Conservation (phyloP, 2,113 vertebrate genomes). For the Heptranchias perlo region DNA sequence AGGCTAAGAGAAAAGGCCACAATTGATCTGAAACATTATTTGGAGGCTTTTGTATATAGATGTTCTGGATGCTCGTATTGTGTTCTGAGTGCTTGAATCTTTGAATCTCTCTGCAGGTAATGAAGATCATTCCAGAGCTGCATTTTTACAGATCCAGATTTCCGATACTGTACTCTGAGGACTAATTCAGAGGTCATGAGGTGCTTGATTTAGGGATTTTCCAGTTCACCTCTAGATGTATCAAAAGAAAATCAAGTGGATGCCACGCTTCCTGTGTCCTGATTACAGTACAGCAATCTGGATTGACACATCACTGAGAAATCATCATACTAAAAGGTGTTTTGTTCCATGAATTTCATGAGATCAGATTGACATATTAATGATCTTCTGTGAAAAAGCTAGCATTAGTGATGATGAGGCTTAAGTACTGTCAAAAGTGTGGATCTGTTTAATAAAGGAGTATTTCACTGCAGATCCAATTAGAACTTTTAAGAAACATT, state of each 20-base stretch:
- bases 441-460: neutral
- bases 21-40: neutral
- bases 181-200: too few species aligned
- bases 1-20: neutral
- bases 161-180: neutral
- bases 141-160: neutral
- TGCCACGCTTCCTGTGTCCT: neutral
- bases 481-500: neutral
- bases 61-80: neutral
- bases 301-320: neutral
- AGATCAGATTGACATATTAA: slow-evolving; percentile 13
- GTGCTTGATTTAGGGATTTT: too few species aligned
- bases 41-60: neutral
- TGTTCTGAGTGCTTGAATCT: neutral
- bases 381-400: neutral
- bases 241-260: neutral
- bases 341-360: neutral
- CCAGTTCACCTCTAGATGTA: neutral
- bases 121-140: neutral
- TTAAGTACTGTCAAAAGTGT: neutral
- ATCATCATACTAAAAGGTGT: neutral
- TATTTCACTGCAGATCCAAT: neutral
- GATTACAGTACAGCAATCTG: neutral
- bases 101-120: neutral
- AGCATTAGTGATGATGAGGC: neutral